Evolutionary conservation across 2,888 invertebrate species (phyloP).

Genomic region (Agonopterix arenella): DNA sequence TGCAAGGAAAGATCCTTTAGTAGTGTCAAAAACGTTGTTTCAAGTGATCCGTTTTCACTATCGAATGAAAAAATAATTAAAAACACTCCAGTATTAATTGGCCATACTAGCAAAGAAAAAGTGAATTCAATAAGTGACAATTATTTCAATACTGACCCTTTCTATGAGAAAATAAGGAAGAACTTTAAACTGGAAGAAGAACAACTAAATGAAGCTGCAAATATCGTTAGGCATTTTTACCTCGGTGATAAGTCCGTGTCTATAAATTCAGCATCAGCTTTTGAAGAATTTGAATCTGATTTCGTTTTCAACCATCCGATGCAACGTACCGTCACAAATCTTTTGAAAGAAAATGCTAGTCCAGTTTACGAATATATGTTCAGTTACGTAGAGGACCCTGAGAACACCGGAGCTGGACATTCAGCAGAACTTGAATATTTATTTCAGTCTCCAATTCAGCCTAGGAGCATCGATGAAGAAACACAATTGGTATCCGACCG

Average conservation of each 20-base stretch:
- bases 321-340: constrained; percentile 10
- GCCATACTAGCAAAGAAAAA: constrained; percentile 46
- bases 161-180: constrained; percentile 2
- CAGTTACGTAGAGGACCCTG: constrained; percentile 8
- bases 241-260: constrained; percentile 11
- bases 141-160: constrained; percentile 3
- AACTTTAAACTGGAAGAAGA: constrained; percentile 15
- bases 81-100: constrained; percentile 54
- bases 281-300: constrained; percentile 14
- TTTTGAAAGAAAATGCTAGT: constrained; percentile 10
- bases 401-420: neutral
- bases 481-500: constrained; percentile 7
- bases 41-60: constrained; percentile 47
- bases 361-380: constrained; percentile 16
- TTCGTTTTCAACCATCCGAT: constrained; percentile 15
- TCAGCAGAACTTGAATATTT: neutral
- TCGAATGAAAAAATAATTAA: constrained; percentile 48
- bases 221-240: constrained; percentile 13
- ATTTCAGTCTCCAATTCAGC: neutral
- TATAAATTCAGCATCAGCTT: constrained; percentile 1
- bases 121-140: neutral
- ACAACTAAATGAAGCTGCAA: constrained; percentile 9
- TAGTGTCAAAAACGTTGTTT: constrained; percentile 52
- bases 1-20: constrained; percentile 61
- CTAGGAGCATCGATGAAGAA: constrained; percentile 1